Evolutionary conservation across 2,888 invertebrate genomes (phyloP).

Genomic region (Polia nebulosa): DNA sequence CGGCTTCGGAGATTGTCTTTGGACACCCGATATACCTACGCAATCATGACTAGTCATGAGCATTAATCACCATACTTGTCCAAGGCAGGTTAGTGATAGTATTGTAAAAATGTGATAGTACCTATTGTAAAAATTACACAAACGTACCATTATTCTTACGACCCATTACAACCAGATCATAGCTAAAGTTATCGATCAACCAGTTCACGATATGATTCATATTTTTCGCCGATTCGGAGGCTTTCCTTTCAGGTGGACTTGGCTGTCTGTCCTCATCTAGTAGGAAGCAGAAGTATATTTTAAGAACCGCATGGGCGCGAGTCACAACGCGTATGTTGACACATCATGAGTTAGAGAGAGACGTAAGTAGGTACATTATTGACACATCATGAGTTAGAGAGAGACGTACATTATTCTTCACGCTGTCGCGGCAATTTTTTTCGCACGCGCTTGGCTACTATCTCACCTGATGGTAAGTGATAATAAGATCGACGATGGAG

Average conservation of each 20-base stretch:
- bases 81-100: neutral
- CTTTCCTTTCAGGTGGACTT: neutral
- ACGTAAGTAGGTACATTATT: too few species aligned
- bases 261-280: constrained; percentile 4
- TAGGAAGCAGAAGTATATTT: neutral
- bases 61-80: neutral
- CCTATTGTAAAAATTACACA: neutral
- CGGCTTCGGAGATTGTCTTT: too few species aligned
- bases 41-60: too few species aligned
- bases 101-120: too few species aligned
- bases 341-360: too few species aligned
- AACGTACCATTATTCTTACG: constrained; percentile 31
- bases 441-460: too few species aligned
- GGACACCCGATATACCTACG: too few species aligned
- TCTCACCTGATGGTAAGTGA: too few species aligned
- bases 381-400: too few species aligned
- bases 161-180: constrained; percentile 16
- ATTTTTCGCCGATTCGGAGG: constrained; percentile 2
- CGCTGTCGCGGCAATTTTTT: too few species aligned
- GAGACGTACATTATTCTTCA: too few species aligned
- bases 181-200: constrained; percentile 30
- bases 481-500: too few species aligned
- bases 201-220: constrained; percentile 14
- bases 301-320: neutral
- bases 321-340: neutral